phyloP scores from a whole-genome alignment of 2,888 invertebrate genomes.

The Cantharis flavilabris region DNA sequence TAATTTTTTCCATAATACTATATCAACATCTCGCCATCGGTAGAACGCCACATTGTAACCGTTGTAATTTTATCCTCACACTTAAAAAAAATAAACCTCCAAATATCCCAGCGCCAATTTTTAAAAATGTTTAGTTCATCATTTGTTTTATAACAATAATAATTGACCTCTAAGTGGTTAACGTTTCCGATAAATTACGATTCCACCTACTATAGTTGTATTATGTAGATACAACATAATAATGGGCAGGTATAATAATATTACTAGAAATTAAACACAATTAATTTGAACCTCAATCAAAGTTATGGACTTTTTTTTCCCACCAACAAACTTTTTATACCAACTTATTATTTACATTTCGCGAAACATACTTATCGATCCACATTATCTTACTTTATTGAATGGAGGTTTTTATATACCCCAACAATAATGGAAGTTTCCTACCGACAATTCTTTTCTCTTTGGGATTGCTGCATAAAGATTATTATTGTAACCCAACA shows the following conservation, averaged over 20 bases:
- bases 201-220: neutral
- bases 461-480: neutral
- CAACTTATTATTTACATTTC: neutral
- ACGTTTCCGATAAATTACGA: neutral
- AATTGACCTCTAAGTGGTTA: neutral
- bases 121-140: neutral
- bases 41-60: neutral
- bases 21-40: conserved; percentile 11
- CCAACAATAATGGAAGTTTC: neutral
- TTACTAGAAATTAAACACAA: neutral
- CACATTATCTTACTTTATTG: neutral
- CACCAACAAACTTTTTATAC: too few species aligned
- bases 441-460: neutral
- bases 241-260: neutral
- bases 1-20: conserved; percentile 8
- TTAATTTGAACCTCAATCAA: too few species aligned
- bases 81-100: neutral
- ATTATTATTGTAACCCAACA: neutral
- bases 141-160: neutral
- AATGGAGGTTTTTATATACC: neutral
- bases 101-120: neutral
- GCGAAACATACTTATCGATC: neutral
- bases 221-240: neutral
- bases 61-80: neutral
- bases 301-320: too few species aligned